Conservation (phyloP, 1,140 invertebrate species). For the Drosophila serrata region DNA sequence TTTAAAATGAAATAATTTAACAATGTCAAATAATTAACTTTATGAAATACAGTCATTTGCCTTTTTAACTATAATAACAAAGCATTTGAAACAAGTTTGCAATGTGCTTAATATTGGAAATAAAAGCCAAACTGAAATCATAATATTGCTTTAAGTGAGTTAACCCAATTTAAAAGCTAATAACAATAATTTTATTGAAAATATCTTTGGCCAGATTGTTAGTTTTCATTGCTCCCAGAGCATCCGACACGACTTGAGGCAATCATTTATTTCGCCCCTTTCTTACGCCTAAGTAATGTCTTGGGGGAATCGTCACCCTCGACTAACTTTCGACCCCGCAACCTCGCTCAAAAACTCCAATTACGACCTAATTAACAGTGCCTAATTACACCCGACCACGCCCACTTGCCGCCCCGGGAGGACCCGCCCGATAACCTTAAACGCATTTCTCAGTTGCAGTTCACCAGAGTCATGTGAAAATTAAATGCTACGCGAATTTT, state of each 20-base stretch:
- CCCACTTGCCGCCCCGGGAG: neutral
- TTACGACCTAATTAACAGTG: constrained; percentile 55
- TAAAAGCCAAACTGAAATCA: neutral
- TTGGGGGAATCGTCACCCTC: constrained; percentile 30
- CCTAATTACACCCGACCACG: constrained; percentile 43
- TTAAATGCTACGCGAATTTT: constrained; percentile 53
- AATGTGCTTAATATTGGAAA: neutral
- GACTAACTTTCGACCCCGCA: constrained; percentile 2
- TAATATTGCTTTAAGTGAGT: too few species aligned
- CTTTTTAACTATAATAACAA: neutral
- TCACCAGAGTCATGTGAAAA: constrained; percentile 62
- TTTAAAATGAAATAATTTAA: too few species aligned
- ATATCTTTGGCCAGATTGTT: neutral
- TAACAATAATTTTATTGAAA: constrained; percentile 2
- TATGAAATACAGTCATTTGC: too few species aligned
- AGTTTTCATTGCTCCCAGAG: constrained; percentile 16
- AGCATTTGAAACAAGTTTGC: neutral
- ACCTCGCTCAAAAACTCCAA: constrained; percentile 34
- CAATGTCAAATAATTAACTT: too few species aligned
- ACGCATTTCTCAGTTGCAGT: constrained; percentile 51
- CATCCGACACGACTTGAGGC: neutral
- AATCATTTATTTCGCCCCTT: constrained; percentile 27
- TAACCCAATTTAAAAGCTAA: constrained; percentile 3
- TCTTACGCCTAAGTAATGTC: constrained; percentile 33
- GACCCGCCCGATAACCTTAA: constrained; percentile 33